Evolutionary conservation across 1,140 invertebrate species (phyloP).

Genomic region (Scaptomyza graminum): DNA sequence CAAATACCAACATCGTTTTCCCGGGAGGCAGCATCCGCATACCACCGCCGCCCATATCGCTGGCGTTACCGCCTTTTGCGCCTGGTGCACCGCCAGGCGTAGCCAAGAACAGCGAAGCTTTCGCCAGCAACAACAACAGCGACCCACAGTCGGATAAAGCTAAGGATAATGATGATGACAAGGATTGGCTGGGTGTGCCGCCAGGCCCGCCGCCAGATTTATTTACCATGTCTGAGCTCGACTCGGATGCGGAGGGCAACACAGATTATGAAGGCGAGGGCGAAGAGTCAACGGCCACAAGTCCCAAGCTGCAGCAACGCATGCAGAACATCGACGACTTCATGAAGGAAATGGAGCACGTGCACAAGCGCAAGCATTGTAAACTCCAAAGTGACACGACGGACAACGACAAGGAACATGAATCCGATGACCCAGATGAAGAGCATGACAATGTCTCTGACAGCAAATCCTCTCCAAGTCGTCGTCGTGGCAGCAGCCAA

Average conservation of each 20-base stretch:
- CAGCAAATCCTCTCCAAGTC: constrained; percentile 42
- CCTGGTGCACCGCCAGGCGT: constrained; percentile 76
- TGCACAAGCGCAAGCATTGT: constrained; percentile 88
- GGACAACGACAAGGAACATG: constrained; percentile 28
- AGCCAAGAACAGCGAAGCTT: constrained; percentile 55
- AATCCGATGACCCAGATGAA: constrained; percentile 32
- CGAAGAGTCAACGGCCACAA: constrained; percentile 44
- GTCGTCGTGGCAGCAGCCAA: constrained; percentile 18
- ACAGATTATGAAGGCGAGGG: constrained; percentile 55
- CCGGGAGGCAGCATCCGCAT: constrained; percentile 57
- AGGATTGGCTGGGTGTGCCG: constrained; percentile 92
- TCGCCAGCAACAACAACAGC: background rate
- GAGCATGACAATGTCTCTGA: constrained; percentile 49
- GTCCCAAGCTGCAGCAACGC: constrained; percentile 88
- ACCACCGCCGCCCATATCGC: constrained; percentile 73
- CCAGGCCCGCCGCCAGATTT: constrained; percentile 92
- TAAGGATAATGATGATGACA: constrained; percentile 84
- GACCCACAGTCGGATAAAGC: constrained; percentile 47
- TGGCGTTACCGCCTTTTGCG: constrained; percentile 75
- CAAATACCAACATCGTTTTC: constrained; percentile 1
- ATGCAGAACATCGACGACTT: constrained; percentile 97
- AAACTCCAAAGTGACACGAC: constrained; percentile 47
- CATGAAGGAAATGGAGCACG: constrained; percentile 95
- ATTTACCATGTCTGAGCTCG: constrained; percentile 85
- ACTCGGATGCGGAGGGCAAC: constrained; percentile 85